Evolutionary conservation across 2,113 vertebrate species (phyloP), one percentile per base, ranked within the genome.

Genomic region (Megaptera novaeangliae): DNA sequence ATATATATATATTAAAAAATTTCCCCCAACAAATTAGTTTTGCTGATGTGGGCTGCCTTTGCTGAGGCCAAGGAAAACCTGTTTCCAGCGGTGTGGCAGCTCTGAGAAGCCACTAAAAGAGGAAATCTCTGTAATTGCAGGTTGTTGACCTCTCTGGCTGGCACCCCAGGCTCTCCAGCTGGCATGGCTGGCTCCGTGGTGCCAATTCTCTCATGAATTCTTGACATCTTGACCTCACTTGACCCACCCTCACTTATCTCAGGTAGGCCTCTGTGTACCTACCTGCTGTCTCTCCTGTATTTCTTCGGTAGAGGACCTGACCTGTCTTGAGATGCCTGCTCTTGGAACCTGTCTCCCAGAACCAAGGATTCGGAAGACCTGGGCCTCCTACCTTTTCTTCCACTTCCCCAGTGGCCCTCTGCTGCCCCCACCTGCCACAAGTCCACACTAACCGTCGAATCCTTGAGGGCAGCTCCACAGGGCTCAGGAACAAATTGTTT

Each of bases 361-460:
- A 84, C 21, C 55, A 94, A 91, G 34, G 8, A 49, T 85, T n/a
- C 61, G 15, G 20, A 59, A 92, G 82, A 15, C 8, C 36, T 14
- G 10, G n/a, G 31, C 52, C 72, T 82, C 49, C 41, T 57, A 25
- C 27, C 41, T 61, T 55, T 69, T 13, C 21, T 72, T 88, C 49
- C 2, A 20, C 61, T 94, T 39, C 93, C 71, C 74, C 18, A 18
- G 57, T 96, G 83, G 83, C 90, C 83, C 88, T 95, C 96, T 97
- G 91, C 94, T 97, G 91, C 97, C 96, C 81, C 86, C 91, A 95
- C 84, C 96, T 98, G 96, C 96, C 63, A 20, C 59, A 68, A 68
- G 39, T 84, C 64, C 46, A 88, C 71, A 97, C n/a, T 93, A 31
- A 84, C 66, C 72, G 6, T 4, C 34, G 41, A 61, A 77, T 84